These are phyloP conservation scores for Caenorhabditis inopinata DNA, from an alignment of 1,140 invertebrate genomes.

Conservation along the genomic window DNA sequence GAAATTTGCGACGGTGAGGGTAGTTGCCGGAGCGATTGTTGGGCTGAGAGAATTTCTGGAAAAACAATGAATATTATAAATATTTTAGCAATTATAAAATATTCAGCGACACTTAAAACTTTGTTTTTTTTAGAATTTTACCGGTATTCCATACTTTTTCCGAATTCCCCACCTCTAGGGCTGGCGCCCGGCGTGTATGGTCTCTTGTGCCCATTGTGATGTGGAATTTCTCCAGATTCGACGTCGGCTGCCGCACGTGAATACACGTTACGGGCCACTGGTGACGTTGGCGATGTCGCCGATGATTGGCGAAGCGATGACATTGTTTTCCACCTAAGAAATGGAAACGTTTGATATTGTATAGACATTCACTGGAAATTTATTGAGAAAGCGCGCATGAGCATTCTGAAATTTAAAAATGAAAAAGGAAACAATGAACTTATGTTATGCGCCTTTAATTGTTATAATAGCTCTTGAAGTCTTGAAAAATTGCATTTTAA, in stretches of 20 bases:
- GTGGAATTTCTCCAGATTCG: conserved; percentile 4
- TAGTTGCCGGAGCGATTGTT: conserved; percentile 7
- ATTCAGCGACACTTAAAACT: too few species aligned
- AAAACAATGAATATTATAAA: too few species aligned
- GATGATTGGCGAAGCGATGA: conserved; percentile 36
- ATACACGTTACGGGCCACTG: neutral
- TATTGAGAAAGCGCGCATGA: neutral
- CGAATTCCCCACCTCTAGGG: neutral
- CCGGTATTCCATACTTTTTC: too few species aligned
- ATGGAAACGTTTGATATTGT: neutral
- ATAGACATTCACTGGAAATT: neutral
- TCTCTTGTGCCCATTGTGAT: neutral
- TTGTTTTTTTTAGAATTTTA: too few species aligned
- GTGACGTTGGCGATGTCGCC: conserved; percentile 30
- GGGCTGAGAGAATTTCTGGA: neutral
- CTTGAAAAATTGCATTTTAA: too few species aligned
- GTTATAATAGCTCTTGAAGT: neutral
- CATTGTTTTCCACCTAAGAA: conserved; percentile 42
- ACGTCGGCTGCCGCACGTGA: conserved; percentile 18
- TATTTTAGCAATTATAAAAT: neutral
- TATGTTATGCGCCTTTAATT: neutral
- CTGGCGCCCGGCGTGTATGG: conserved; percentile 1
- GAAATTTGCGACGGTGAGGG: conserved; percentile 13
- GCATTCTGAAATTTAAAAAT: neutral
- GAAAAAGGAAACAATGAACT: too few species aligned